A percentile compares a stretch with the other conserved stretches of the same genome.
Evolutionary conservation across 35 echinoderm and acorn worm species (phyloP).

Genomic region (Ptychodera flava): DNA sequence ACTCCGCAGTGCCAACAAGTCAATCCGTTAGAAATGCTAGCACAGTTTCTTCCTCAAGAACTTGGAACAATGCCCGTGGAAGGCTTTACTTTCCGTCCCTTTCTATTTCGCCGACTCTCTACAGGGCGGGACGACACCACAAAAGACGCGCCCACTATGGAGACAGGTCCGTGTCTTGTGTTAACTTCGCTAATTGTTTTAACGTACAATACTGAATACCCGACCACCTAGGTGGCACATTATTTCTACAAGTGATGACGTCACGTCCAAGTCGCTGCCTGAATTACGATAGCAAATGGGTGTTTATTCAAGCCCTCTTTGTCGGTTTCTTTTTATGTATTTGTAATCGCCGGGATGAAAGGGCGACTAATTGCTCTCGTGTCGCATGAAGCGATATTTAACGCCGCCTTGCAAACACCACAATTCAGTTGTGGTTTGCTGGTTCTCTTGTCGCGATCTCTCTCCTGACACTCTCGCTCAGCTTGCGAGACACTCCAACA

Average conservation of each 20-base stretch:
- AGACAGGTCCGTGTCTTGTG: neutral
- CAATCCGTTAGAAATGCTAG: neutral
- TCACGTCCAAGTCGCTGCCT: neutral
- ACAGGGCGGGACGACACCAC: neutral
- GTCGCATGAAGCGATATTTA: neutral
- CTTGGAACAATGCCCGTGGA: neutral
- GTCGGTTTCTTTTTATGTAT: neutral
- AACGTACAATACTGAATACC: neutral
- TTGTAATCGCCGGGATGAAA: neutral
- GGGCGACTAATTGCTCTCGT: neutral
- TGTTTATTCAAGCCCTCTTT: neutral
- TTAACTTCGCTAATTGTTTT: neutral
- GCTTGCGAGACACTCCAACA: too few relatives aligned
- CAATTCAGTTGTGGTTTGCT: neutral
- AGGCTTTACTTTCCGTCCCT: too few relatives aligned
- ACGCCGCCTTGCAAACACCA: neutral
- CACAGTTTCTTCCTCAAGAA: neutral
- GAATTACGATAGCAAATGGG: neutral
- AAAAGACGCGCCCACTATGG: neutral
- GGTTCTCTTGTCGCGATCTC: neutral
- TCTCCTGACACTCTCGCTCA: too few relatives aligned
- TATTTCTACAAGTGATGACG: neutral
- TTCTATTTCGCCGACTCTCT: neutral
- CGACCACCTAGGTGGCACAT: neutral
- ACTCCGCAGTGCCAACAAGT: neutral